Percentiles rank a stretch among this genome's conserved stretches.
phyloP scores from a whole-genome alignment of 2,113 vertebrate genomes.

The Cyprinodon variegatus region DNA sequence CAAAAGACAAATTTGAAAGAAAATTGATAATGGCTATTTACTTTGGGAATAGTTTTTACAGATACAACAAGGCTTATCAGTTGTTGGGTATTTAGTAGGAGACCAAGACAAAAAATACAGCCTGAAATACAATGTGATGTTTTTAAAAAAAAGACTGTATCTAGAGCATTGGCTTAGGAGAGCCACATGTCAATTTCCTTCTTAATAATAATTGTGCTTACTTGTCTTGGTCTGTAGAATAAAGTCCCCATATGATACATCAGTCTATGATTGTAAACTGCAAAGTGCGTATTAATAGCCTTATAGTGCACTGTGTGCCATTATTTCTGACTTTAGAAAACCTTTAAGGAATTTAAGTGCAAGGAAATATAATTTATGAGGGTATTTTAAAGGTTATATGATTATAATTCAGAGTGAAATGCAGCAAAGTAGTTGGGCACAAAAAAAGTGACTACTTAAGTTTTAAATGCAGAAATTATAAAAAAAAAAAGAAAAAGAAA shows the following conservation, averaged over 20 bases:
- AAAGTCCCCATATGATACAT: neutral
- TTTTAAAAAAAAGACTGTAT: too few species aligned
- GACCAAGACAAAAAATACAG: neutral
- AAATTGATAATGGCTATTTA: too few species aligned
- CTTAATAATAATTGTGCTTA: neutral
- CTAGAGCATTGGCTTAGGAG: too few species aligned
- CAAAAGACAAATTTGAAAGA: too few species aligned
- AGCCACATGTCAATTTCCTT: neutral
- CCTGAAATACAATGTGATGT: neutral
- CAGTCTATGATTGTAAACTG: neutral
- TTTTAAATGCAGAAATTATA: neutral
- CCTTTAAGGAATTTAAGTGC: constrained; percentile 18
- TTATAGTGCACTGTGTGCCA: constrained; percentile 19
- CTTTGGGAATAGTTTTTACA: too few species aligned
- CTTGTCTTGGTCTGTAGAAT: too few species aligned
- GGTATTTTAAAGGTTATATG: constrained; percentile 14
- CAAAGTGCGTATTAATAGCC: neutral
- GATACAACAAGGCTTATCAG: too few species aligned
- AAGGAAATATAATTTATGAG: constrained; percentile 9
- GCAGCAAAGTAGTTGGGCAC: constrained; percentile 1
- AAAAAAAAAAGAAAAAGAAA: neutral
- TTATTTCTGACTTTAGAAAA: constrained; percentile 2
- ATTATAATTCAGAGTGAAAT: constrained; percentile 14
- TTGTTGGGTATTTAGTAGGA: neutral
- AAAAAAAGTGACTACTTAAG: neutral